These are phyloP conservation scores for Cottoperca gobio DNA, from an alignment of 2,797 vertebrate genomes.

Conservation along the genomic window DNA sequence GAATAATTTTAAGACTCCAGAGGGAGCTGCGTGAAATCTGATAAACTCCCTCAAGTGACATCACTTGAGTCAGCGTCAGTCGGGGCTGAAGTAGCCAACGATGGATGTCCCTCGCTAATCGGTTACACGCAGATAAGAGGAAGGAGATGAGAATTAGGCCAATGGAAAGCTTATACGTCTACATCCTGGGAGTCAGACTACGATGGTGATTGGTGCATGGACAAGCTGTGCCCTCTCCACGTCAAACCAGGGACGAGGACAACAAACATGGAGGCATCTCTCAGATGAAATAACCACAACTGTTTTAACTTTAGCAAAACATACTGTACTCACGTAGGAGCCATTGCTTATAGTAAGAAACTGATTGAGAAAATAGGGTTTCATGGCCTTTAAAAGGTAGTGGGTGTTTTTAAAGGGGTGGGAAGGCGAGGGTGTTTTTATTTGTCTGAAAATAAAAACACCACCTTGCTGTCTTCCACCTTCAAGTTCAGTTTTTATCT, in stretches of 20 bases:
- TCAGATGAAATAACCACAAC: neutral
- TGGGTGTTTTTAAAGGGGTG: neutral
- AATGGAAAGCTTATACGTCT: too few relatives aligned
- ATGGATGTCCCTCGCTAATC: too few relatives aligned
- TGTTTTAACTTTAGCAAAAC: neutral
- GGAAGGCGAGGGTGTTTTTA: neutral
- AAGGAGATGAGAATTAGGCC: too few relatives aligned
- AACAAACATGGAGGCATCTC: neutral
- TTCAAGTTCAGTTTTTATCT: slow-evolving; percentile 10
- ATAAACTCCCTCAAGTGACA: too few relatives aligned
- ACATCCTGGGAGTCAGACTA: too few relatives aligned
- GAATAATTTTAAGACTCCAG: too few relatives aligned
- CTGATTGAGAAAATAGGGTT: too few relatives aligned
- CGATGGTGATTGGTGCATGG: neutral
- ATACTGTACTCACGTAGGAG: too few relatives aligned
- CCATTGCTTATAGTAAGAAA: too few relatives aligned
- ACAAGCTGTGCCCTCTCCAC: neutral
- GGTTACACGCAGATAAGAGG: too few relatives aligned
- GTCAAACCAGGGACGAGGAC: neutral
- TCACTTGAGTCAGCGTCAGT: neutral
- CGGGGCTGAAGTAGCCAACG: neutral
- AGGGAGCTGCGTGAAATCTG: too few relatives aligned
- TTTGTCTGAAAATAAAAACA: neutral
- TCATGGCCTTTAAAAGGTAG: neutral
- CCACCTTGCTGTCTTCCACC: slow-evolving; percentile 26